These are phyloP conservation scores for Variabilichromis moorii DNA, from an alignment of 2,113 vertebrate genomes.

Conservation along the genomic window DNA sequence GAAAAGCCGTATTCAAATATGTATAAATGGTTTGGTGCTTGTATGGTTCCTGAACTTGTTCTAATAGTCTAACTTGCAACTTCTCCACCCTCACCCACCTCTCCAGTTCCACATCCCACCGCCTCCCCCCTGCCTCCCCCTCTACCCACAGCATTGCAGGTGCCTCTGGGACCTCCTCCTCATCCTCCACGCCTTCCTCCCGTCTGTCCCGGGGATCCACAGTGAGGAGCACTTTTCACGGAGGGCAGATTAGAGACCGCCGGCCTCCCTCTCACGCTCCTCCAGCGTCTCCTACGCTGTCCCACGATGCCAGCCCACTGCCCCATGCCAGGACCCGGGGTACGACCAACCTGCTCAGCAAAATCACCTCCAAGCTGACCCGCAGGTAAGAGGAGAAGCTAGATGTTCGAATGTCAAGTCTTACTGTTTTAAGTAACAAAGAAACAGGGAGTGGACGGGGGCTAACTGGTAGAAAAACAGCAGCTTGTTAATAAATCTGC, in stretches of 20 bases:
- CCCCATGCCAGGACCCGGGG: constrained; percentile 79
- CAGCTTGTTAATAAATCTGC: not conserved
- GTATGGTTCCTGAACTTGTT: not conserved
- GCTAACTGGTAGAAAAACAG: not conserved
- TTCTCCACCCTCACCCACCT: not conserved
- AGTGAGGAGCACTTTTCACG: constrained; percentile 89
- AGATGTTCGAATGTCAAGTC: not conserved
- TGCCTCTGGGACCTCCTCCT: constrained; percentile 57
- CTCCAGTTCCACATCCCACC: constrained; percentile 68
- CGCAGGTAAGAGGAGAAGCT: constrained; percentile 79
- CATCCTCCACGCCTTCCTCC: constrained; percentile 72
- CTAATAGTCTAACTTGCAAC: not conserved
- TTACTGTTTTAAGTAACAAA: not conserved
- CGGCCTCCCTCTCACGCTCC: constrained; percentile 77
- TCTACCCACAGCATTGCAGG: constrained; percentile 82
- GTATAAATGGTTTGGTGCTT: not conserved
- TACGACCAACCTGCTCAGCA: constrained; percentile 88
- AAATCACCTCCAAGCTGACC: constrained; percentile 90
- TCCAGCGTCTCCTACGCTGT: constrained; percentile 78
- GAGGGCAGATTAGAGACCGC: constrained; percentile 86
- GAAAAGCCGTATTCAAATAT: not conserved
- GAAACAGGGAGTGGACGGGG: not conserved
- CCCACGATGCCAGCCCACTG: constrained; percentile 77
- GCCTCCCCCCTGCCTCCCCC: constrained; percentile 73
- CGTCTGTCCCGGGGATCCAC: constrained; percentile 81